phyloP scores from a whole-genome alignment of 2,113 vertebrate species.

The Hylia prasina region DNA sequence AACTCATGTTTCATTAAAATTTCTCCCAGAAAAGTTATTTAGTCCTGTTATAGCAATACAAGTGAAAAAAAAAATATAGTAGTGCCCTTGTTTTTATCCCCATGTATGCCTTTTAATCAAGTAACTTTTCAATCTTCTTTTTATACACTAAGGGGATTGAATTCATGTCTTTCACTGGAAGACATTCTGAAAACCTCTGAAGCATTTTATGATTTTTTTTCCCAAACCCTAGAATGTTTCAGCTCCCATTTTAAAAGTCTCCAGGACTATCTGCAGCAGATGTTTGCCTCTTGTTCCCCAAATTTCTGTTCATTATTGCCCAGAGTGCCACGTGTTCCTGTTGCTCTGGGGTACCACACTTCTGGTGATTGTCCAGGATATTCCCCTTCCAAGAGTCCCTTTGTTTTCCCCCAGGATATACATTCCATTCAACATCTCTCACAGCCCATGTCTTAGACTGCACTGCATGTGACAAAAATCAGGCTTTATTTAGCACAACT shows the following conservation, averaged over 20 bases:
- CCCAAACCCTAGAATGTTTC: neutral
- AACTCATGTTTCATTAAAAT: neutral
- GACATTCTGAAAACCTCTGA: neutral
- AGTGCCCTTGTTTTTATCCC: neutral
- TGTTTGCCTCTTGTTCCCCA: neutral
- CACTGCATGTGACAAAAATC: neutral
- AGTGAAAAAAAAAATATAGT: neutral
- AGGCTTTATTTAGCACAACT: neutral
- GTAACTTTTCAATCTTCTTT: neutral
- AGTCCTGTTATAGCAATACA: neutral
- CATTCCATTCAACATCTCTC: neutral
- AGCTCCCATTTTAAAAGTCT: neutral
- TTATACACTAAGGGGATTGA: neutral
- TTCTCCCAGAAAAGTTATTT: neutral
- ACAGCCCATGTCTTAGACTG: neutral
- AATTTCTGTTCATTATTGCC: neutral
- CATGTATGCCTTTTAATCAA: neutral
- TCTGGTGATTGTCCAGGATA: neutral
- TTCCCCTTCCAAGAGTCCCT: neutral
- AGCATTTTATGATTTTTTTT: neutral
- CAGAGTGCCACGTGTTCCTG: neutral
- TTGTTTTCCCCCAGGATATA: neutral
- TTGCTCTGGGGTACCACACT: neutral
- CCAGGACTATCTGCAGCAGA: neutral
- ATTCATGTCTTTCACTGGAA: neutral